Base-by-base conservation (phyloP, 1,140 invertebrate genomes). In the Saxidomus purpurata region DNA sequence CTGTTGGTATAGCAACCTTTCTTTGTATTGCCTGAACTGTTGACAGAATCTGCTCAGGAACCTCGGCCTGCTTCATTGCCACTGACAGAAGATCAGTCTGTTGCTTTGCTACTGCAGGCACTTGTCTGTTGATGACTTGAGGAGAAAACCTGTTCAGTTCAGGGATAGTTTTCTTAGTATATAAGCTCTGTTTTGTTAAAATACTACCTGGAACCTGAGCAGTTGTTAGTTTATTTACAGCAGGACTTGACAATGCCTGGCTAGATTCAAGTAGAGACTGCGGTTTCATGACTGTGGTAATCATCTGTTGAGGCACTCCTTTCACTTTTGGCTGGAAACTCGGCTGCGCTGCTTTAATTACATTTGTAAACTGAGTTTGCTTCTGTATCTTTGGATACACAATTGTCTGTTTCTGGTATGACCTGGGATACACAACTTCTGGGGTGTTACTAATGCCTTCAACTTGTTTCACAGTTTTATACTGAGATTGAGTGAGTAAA, bases 31-130 rank as follows among this genome's bases (percentile, higher is more conserved):
- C 1, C 19, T 2, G 67, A 31, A 71, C 34, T 19, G 67, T 22
- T 1, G 36, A 40, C 36, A 71, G 13, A 8, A 79, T 28, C 49
- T 52, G 76, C 15, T 52, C 13, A 55, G 76, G 28, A 34, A 79
- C 76, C 25, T 49, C 47, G 4, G 76, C 43, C 36, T 79, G 43
- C n/a, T 79, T 49, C 47, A 79, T 79, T 34, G 76, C 76, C 28
- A 38, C 47, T 4, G 47, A 36, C 9, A 79, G 19, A n/a, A 79
- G 25, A 36, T 79, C 76, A 17, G 76, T 36, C 22, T 77, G 74
- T 15, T 52, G 47, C 22, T 79, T 79, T 4, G 49, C 31, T 38
- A 55, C 76, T 19, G 31, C 47, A 34, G 49, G 31, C 15, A n/a
- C 11, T 79, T 31, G 25, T 34, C n/a, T 52, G 22, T 28, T 49